Evolutionary conservation across 2,113 vertebrate genomes (phyloP).

Genomic region (Pantherophis guttatus): DNA sequence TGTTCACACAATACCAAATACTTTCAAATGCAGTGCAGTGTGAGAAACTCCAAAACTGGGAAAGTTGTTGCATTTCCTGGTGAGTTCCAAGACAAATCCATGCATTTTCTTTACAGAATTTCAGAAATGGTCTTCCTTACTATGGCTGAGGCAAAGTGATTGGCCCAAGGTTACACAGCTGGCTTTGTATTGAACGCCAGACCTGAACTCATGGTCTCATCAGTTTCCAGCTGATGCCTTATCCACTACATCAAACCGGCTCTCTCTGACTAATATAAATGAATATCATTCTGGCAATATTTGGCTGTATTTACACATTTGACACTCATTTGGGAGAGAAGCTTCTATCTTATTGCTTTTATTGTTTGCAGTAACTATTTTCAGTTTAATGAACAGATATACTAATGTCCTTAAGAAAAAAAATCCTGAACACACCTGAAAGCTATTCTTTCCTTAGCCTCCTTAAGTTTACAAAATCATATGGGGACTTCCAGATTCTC

Average conservation of each 20-base stretch:
- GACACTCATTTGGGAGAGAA: not conserved
- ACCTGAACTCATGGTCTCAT: not conserved
- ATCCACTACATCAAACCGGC: not conserved
- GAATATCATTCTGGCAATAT: not conserved
- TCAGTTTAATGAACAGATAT: not conserved
- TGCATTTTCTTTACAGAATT: not conserved
- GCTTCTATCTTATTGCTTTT: not conserved
- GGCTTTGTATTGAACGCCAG: not conserved
- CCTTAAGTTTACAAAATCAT: not conserved
- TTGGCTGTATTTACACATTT: not conserved
- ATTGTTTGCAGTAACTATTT: conserved; percentile 29
- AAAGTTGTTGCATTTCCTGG: not conserved
- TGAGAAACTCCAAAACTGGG: not conserved
- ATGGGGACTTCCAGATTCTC: not conserved
- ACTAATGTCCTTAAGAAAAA: not conserved
- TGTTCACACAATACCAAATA: not conserved
- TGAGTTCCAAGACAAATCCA: too few species aligned
- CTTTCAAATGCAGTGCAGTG: not conserved
- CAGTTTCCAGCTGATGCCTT: not conserved
- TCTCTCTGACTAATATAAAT: not conserved
- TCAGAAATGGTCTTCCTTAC: not conserved
- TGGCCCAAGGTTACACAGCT: too few species aligned
- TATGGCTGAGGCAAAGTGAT: too few species aligned
- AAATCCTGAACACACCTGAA: not conserved
- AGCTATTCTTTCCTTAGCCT: not conserved